Evolutionary conservation across 2,797 vertebrate genomes (phyloP).

Genomic region (Takifugu ocellatus): DNA sequence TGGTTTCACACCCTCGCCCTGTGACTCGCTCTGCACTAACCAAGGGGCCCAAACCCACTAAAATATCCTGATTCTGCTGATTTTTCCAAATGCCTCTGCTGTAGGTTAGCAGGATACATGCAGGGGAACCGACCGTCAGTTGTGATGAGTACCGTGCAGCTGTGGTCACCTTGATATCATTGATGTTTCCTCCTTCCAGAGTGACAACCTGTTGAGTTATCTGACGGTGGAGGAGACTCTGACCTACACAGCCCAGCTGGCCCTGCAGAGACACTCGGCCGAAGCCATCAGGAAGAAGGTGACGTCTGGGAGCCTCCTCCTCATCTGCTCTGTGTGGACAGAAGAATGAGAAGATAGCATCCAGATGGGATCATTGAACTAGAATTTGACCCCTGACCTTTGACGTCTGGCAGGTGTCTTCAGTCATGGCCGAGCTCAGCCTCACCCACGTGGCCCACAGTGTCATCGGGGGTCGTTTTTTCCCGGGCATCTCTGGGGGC

Average conservation of each 20-base stretch:
- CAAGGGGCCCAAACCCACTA: too few species aligned
- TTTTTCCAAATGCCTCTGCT: too few species aligned
- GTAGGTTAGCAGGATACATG: too few species aligned
- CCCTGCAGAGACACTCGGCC: slow-evolving; percentile 73
- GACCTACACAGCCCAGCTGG: slow-evolving; percentile 86
- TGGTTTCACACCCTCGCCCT: too few species aligned
- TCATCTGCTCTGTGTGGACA: background rate
- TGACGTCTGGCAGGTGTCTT: slow-evolving; percentile 77
- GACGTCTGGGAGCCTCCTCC: slow-evolving; percentile 5
- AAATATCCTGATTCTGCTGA: too few species aligned
- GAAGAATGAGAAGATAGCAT: background rate
- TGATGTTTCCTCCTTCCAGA: slow-evolving; percentile 64
- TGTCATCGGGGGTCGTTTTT: slow-evolving; percentile 83
- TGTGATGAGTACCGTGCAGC: too few species aligned
- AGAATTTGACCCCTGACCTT: slow-evolving; percentile 22
- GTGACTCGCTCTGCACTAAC: too few species aligned
- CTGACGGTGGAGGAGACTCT: slow-evolving; percentile 91
- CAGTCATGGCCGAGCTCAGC: slow-evolving; percentile 88
- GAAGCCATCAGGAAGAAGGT: slow-evolving; percentile 86
- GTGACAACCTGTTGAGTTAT: slow-evolving; percentile 86
- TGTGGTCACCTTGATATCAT: too few species aligned
- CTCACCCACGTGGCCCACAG: slow-evolving; percentile 85
- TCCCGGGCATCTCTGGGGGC: slow-evolving; percentile 87
- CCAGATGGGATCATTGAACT: too few species aligned
- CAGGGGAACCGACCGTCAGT: too few species aligned